A percentile compares a stretch with the other conserved stretches of the same genome.
Evolutionary conservation across 2,113 vertebrate genomes (phyloP).

Genomic region (Spheniscus mendiculus): DNA sequence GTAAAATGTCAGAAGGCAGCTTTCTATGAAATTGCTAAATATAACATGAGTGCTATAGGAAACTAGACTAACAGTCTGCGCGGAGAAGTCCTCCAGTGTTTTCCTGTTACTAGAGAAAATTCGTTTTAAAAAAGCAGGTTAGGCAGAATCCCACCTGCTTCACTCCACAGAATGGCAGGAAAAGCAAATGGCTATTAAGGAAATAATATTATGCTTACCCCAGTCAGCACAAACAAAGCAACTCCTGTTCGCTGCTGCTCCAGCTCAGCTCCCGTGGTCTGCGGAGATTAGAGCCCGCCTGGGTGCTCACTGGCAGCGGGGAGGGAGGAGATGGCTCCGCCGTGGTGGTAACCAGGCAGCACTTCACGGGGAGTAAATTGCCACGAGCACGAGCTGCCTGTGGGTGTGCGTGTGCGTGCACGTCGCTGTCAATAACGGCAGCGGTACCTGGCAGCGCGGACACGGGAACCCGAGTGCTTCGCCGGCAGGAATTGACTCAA

Average conservation of each 20-base stretch:
- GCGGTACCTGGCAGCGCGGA: background rate
- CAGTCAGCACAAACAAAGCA: slow-evolving; percentile 40
- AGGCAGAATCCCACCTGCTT: background rate
- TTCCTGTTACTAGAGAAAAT: background rate
- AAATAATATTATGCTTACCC: slow-evolving; percentile 67
- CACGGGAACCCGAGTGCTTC: background rate
- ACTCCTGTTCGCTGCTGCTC: slow-evolving; percentile 14
- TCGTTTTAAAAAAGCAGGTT: rapidly evolving
- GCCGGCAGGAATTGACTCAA: background rate
- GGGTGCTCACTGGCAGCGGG: slow-evolving; percentile 31
- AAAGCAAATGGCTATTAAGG: background rate
- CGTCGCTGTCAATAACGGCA: background rate
- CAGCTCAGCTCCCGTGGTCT: slow-evolving; percentile 66
- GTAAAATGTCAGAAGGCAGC: background rate
- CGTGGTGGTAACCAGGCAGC: slow-evolving; percentile 69
- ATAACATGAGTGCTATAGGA: background rate
- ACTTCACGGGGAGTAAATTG: slow-evolving; percentile 37
- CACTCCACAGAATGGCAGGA: background rate
- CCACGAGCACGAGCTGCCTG: background rate
- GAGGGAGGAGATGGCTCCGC: slow-evolving; percentile 71
- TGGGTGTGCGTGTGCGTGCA: slow-evolving; percentile 24
- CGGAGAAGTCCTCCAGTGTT: background rate
- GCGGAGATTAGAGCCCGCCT: slow-evolving; percentile 60
- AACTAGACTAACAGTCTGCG: background rate
- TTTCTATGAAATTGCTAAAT: background rate